phyloP scores from a whole-genome alignment of 2,888 invertebrate genomes.

The Dynastes hyllus region DNA sequence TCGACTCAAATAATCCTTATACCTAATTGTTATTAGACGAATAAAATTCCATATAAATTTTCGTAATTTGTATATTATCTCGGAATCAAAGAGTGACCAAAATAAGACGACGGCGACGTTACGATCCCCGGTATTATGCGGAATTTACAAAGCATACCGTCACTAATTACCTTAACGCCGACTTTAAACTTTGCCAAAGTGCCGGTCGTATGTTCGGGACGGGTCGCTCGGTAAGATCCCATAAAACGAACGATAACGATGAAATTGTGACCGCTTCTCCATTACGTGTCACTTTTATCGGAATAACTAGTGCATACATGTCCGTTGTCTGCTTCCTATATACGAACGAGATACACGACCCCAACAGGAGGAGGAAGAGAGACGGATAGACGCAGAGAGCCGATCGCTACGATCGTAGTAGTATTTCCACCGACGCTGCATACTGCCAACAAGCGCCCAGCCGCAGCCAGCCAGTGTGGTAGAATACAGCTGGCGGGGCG shows the following conservation, averaged over 20 bases:
- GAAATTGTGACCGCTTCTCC: constrained; percentile 45
- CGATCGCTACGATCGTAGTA: constrained; percentile 2
- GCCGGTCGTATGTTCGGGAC: neutral
- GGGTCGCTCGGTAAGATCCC: constrained; percentile 26
- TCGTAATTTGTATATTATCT: too few species aligned
- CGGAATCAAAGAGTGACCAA: too few species aligned
- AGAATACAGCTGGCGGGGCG: constrained; percentile 35
- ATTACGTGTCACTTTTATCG: constrained; percentile 45
- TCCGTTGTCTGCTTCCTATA: neutral
- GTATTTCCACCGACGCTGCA: constrained; percentile 9
- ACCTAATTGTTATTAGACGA: too few species aligned
- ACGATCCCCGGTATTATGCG: too few species aligned
- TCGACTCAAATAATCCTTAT: too few species aligned
- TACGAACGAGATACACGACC: neutral
- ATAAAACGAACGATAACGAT: constrained; percentile 43
- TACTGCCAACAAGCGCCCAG: neutral
- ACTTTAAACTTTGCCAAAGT: constrained; percentile 34
- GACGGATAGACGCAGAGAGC: neutral
- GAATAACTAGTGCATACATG: constrained; percentile 35
- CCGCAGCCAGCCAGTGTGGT: neutral
- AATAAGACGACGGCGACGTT: too few species aligned
- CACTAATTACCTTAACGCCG: constrained; percentile 29
- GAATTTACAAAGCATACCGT: neutral
- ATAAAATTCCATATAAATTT: too few species aligned
- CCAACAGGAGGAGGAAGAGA: neutral